Conservation (phyloP, 2,113 vertebrate species). For the Canis aureus region DNA sequence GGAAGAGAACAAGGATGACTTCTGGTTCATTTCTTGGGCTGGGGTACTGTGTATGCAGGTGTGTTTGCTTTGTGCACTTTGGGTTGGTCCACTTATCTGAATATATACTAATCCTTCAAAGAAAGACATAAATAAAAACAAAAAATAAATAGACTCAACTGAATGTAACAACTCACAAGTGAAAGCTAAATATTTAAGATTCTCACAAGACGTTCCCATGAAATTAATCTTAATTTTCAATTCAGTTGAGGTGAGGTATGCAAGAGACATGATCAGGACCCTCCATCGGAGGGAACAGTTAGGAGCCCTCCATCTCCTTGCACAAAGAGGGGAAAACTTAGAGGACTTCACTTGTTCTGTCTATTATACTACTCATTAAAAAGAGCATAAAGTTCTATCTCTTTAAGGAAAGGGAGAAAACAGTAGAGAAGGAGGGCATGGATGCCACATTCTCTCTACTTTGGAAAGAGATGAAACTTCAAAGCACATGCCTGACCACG, state of each 20-base stretch:
- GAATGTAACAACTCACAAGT: neutral
- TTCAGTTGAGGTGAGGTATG: neutral
- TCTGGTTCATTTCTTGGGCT: neutral
- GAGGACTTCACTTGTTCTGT: fast-evolving
- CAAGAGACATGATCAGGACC: neutral
- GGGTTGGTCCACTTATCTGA: neutral
- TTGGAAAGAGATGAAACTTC: neutral
- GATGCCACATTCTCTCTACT: neutral
- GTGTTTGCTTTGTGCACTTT: neutral
- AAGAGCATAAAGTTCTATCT: neutral
- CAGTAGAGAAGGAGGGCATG: neutral
- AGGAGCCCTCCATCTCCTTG: fast-evolving
- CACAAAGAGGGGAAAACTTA: neutral
- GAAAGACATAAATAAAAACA: neutral
- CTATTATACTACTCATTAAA: neutral
- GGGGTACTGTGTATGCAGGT: neutral
- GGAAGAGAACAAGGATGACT: neutral
- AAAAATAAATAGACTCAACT: neutral
- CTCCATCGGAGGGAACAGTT: neutral
- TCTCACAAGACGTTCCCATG: neutral
- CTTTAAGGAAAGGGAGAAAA: neutral
- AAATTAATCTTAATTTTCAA: neutral
- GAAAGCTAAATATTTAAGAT: neutral
- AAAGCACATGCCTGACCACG: neutral
- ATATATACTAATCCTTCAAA: neutral